These are phyloP conservation scores for Cenopis cana DNA, from an alignment of 2,888 invertebrate species.

Conservation along the genomic window DNA sequence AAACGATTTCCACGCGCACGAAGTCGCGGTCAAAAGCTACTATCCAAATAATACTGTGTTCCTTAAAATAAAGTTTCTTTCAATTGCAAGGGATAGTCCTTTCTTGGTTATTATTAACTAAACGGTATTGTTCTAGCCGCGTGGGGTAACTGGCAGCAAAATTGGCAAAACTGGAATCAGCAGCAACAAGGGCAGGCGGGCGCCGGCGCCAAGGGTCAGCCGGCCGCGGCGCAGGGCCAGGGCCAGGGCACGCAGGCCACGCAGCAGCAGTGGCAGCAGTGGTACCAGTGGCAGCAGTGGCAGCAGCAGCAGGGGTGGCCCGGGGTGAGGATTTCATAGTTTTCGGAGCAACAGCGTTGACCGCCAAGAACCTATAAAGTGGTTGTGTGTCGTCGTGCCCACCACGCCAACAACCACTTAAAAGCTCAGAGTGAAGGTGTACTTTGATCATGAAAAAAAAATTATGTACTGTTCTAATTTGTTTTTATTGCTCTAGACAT, in stretches of 20 bases:
- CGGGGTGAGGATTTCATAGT: slow-evolving; percentile 67
- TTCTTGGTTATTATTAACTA: not conserved
- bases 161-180: slow-evolving; percentile 63
- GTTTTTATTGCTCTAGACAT: no score
- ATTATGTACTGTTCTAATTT: no score
- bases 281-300: slow-evolving; percentile 83
- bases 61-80: no score
- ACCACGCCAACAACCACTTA: no score
- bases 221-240: slow-evolving; percentile 45
- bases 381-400: no score
- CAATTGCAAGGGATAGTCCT: not conserved
- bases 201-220: slow-evolving; percentile 46
- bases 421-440: no score
- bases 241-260: slow-evolving; percentile 49
- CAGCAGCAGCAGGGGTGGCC: slow-evolving; percentile 75
- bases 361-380: no score
- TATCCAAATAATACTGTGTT: no score
- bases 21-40: no score
- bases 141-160: slow-evolving; percentile 68
- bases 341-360: no score
- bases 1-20: no score
- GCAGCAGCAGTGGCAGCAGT: slow-evolving; percentile 73
- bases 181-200: slow-evolving; percentile 46
- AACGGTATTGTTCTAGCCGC: not conserved
- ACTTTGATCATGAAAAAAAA: no score